Base-by-base conservation (phyloP, 37 sponge, comb jelly and placozoan species). In the Diacarnus erythraeanus region DNA sequence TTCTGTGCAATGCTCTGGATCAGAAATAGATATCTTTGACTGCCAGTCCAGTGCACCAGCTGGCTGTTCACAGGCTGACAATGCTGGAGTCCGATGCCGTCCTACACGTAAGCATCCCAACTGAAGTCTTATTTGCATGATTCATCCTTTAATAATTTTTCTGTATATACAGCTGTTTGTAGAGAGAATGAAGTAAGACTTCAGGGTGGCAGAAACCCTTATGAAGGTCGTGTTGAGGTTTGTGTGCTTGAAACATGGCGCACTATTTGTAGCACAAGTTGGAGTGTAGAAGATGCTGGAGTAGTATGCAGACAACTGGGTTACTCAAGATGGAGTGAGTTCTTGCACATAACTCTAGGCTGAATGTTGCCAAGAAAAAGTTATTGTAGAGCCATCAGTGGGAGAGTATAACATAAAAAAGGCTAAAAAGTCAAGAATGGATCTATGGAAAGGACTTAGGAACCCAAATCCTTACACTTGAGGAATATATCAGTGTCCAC, bases 1-100 rank as follows among this genome's bases (percentile, higher is more conserved):
- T 60, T 21, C 73, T 59, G 83, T 83, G 0, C 38, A 59, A 23
- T 83, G 83, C 60, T 26, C 31, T 72, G 83, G 83, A 26, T 44
- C 64, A 41, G 83, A 83, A 38, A 20, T 23, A 36, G 41, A 64
- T 5, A 61, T 83, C 69, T 29, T 64, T 41, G 42, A 61, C 56
- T 83, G 83, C 38, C 42, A 64, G 15, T 40, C 25, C 12, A 38
- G 25, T 5, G 17, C 21, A 27, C 25, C 77, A 59, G 22, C 42
- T 18, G 21, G n/a, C 20, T 76, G 77, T 39, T 1, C 42, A 35
- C 77, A 76, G 6, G 40, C 63, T 38, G 77, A 76, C n/a, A 59
- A 59, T 76, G 77, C 77, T 38, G 64, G 77, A 25, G 42, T 76
- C 20, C 77, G 40, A 12, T 76, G 77, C 10, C 31, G 5, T 27